Evolutionary conservation across 2,888 invertebrate genomes (phyloP).

Genomic region (Ernsta delagoae): DNA sequence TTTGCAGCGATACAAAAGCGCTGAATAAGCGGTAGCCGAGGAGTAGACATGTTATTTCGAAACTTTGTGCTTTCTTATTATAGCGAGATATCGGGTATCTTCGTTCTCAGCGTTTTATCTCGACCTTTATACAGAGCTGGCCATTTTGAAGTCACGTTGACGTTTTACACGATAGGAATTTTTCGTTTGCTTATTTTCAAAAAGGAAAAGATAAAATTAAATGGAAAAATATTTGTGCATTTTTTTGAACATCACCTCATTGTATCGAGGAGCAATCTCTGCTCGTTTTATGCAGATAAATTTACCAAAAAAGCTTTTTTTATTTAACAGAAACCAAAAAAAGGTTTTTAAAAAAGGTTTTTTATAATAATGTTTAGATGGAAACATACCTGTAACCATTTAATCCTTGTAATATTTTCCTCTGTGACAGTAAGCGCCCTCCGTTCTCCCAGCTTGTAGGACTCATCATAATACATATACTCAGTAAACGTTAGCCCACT

Average conservation of each 20-base stretch:
- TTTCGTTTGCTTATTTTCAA: not conserved
- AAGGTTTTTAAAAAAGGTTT: too few species aligned
- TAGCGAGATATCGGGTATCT: conserved; percentile 1
- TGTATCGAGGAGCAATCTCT: too few species aligned
- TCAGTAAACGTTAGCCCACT: conserved; percentile 91
- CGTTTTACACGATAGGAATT: not conserved
- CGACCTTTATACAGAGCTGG: conserved; percentile 21
- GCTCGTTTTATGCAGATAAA: too few species aligned
- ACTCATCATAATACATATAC: conserved; percentile 90
- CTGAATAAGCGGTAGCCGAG: not conserved
- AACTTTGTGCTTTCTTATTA: conserved; percentile 9
- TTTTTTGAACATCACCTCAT: not conserved
- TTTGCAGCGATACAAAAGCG: conserved; percentile 7
- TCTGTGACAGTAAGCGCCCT: conserved; percentile 89
- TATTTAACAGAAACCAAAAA: too few species aligned
- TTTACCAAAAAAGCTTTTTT: too few species aligned
- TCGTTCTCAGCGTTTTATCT: conserved; percentile 7
- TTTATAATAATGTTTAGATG: not conserved
- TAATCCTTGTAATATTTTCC: conserved; percentile 89
- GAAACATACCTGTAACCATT: conserved; percentile 78
- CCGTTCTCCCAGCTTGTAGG: conserved; percentile 87
- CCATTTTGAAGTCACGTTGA: conserved; percentile 6
- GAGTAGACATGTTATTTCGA: not conserved
- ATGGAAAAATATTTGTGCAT: not conserved
- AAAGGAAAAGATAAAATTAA: not conserved